phyloP scores from a whole-genome alignment of 2,113 vertebrate genomes.

The Sander vitreus region DNA sequence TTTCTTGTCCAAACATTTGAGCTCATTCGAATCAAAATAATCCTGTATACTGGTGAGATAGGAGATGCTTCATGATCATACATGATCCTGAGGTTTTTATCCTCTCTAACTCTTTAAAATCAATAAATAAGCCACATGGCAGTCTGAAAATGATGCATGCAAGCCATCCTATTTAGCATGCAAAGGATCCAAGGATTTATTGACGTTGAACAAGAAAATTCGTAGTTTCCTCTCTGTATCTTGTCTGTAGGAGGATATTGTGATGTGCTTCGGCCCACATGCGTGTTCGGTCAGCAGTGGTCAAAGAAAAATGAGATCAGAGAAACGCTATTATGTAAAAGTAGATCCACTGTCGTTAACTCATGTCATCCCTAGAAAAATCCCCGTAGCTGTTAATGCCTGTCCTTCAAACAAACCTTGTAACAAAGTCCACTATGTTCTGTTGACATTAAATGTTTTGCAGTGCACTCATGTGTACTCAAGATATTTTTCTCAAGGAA shows the following conservation, averaged over 20 bases:
- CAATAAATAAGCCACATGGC: constrained; percentile 2
- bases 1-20: background rate
- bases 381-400: background rate
- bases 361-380: constrained; percentile 4
- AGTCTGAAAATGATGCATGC: constrained; percentile 39
- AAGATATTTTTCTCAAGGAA: constrained; percentile 25
- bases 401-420: background rate
- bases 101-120: constrained; percentile 11
- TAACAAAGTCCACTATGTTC: background rate
- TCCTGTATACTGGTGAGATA: background rate
- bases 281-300: constrained; percentile 32
- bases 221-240: constrained; percentile 33
- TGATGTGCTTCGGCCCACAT: constrained; percentile 16
- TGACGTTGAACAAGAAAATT: constrained; percentile 16
- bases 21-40: constrained; percentile 1
- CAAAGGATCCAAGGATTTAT: constrained; percentile 25
- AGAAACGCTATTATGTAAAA: constrained; percentile 1
- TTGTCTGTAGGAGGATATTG: constrained; percentile 38
- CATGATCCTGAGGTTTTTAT: background rate
- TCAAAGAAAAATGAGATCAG: constrained; percentile 36
- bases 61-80: background rate
- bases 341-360: constrained; percentile 14
- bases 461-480: background rate
- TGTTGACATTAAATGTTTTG: constrained; percentile 13
- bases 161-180: constrained; percentile 45